Evolutionary conservation across 2,888 invertebrate species (phyloP).

Genomic region (Horisme vitalbata): DNA sequence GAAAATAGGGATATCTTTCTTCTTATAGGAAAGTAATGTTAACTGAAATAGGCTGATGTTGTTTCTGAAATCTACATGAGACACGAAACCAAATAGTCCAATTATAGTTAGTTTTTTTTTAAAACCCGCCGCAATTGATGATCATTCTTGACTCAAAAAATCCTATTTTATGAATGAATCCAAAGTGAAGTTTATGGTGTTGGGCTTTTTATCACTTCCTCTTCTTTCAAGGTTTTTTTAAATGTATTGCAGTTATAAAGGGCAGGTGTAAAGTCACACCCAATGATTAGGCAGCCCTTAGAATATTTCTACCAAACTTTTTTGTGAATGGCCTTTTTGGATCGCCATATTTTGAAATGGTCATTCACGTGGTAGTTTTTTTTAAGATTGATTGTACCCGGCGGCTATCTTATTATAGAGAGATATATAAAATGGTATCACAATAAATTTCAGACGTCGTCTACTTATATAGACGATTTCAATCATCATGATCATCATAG

Average conservation of each 20-base stretch:
- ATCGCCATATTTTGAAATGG: slow-evolving; percentile 31
- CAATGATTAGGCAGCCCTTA: slow-evolving; percentile 74
- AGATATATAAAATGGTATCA: too few relatives aligned
- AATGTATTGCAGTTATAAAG: slow-evolving; percentile 67
- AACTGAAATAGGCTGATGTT: too few relatives aligned
- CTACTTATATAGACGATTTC: too few relatives aligned
- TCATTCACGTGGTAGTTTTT: slow-evolving; percentile 29
- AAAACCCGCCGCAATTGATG: too few relatives aligned
- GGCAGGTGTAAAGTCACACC: slow-evolving; percentile 71
- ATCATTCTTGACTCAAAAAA: slow-evolving; percentile 29
- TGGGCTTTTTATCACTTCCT: slow-evolving; percentile 74
- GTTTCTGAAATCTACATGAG: too few relatives aligned
- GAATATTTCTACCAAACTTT: too few relatives aligned
- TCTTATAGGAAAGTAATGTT: too few relatives aligned
- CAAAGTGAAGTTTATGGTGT: slow-evolving; percentile 64
- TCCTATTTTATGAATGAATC: slow-evolving; percentile 62
- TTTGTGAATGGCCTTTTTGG: slow-evolving; percentile 38
- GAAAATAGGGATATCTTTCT: too few relatives aligned
- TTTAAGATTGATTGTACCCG: slow-evolving; percentile 25
- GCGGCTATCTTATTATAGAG: slow-evolving; percentile 13
- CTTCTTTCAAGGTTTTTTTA: slow-evolving; percentile 56
- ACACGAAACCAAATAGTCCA: too few relatives aligned
- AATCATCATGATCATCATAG: too few relatives aligned
- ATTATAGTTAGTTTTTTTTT: too few relatives aligned
- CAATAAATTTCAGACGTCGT: too few relatives aligned